Percentiles rank a stretch among this genome's conserved stretches.
These are phyloP conservation scores for Erpornis zantholeuca DNA, from an alignment of 2,113 vertebrate species.

Conservation along the genomic window DNA sequence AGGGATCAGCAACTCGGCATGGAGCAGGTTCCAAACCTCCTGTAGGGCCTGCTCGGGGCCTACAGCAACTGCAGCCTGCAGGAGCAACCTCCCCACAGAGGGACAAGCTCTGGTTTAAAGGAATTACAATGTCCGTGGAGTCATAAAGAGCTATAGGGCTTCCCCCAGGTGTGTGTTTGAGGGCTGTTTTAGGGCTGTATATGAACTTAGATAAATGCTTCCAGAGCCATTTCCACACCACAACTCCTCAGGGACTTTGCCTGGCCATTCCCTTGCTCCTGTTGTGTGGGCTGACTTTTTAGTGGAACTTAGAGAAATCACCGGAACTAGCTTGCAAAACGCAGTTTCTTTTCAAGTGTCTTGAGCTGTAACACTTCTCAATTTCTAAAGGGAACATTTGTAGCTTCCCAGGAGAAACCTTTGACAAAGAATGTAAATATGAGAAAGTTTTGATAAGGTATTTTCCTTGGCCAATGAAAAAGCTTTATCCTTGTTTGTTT, in stretches of 20 bases:
- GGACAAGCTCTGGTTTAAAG: neutral
- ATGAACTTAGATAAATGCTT: neutral
- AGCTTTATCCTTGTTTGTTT: too few relatives aligned
- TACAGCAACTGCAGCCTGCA: neutral
- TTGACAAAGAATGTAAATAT: too few relatives aligned
- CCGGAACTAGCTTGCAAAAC: too few relatives aligned
- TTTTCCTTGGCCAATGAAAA: too few relatives aligned
- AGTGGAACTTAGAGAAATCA: too few relatives aligned
- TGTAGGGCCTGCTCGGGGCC: neutral
- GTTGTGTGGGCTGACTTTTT: too few relatives aligned
- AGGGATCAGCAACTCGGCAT: accelerated
- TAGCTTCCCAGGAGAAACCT: too few relatives aligned
- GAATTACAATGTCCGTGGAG: accelerated
- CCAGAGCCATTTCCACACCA: accelerated
- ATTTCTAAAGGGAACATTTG: too few relatives aligned
- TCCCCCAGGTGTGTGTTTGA: neutral
- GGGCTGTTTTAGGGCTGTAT: neutral
- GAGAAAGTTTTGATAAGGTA: too few relatives aligned
- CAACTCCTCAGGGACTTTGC: neutral
- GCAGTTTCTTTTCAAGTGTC: too few relatives aligned
- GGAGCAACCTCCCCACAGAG: neutral
- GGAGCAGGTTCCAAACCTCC: accelerated
- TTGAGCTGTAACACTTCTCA: too few relatives aligned
- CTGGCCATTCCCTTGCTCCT: accelerated
- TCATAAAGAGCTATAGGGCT: neutral